Base-by-base conservation (phyloP, 2,888 invertebrate species). In the Harmothoe impar region DNA sequence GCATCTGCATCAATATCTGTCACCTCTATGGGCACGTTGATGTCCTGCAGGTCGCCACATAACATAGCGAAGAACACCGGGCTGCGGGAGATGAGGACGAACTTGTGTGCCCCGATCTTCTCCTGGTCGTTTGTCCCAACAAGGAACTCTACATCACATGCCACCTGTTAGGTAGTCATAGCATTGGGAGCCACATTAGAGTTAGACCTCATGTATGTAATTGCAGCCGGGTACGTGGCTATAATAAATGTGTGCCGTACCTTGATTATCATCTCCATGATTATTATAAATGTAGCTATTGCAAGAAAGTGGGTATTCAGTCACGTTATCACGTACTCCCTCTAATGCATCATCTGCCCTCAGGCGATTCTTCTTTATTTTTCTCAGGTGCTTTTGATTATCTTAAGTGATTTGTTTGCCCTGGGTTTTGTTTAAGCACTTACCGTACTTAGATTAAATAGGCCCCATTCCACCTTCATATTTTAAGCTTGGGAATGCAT, bases 1-100 rank as follows among this genome's bases (percentile, higher is more conserved):
- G 93, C 93, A 3, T 92, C 92, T 5, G 92, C 89, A 23, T 93
- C 93, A 20, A 94, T 93, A 89, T 94, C 94, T 7, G 93, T 93
- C 17, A 92, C 89, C 23, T 31, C 52, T 17, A 92, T 91, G n/a
- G 25, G 33, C 33, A 89, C 90, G 23, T 43, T 43, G n/a, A 25
- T 29, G n/a, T 77, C 86, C 51, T 52, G 43, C 43, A 93, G 85
- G 0, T 93, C 91, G 7, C 93, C 93, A 90, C 92, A 92, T 91
- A 92, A 89, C 91, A 92, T 91, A 20, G 91, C 91, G 29, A 90
- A 88, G 89, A 92, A 92, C 25, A 92, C 91, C 5, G 92, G 92
- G 62, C 91, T 91, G n/a, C 91, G 89, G 1, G 92, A 91, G 20
- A 92, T 91, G 15, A 92, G 91, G 78, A 93, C 90, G 90, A 91